Evolutionary conservation across 1,140 invertebrate species (phyloP).

Genomic region (Vanessa atalanta): DNA sequence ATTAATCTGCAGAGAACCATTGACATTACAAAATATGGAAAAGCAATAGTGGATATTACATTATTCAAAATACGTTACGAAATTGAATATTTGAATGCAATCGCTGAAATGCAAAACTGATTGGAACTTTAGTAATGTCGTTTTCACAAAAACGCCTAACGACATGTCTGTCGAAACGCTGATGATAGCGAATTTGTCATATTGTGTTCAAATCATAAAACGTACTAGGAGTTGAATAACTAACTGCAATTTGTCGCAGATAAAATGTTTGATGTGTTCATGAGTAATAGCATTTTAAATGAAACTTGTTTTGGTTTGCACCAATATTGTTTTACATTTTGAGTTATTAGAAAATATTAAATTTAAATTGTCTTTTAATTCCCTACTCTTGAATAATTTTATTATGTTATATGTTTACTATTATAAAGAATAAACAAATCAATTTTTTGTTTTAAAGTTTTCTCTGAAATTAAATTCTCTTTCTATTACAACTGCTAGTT

Average conservation of each 20-base stretch:
- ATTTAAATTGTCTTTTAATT: no score
- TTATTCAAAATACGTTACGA: not conserved
- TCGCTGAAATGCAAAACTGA: conserved; percentile 15
- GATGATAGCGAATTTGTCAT: conserved; percentile 19
- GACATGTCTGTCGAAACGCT: not conserved
- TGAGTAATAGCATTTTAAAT: no score
- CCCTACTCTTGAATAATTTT: no score
- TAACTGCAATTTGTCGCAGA: not conserved
- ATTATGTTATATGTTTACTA: no score
- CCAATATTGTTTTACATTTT: no score
- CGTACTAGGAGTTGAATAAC: not conserved
- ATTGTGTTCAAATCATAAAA: conserved; percentile 13
- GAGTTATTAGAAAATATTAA: no score
- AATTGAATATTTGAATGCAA: conserved; percentile 2
- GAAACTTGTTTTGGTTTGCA: no score
- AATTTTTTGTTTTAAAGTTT: no score
- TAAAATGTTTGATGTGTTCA: not conserved
- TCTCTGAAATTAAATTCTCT: no score
- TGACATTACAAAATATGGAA: not conserved
- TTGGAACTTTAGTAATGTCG: conserved; percentile 4
- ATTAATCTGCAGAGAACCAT: not conserved
- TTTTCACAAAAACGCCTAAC: conserved; percentile 2
- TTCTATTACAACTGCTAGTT: no score
- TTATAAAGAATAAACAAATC: no score
- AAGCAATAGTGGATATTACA: not conserved